Conservation (phyloP, 2,113 vertebrate species). For the Phyllopteryx taeniolatus region DNA sequence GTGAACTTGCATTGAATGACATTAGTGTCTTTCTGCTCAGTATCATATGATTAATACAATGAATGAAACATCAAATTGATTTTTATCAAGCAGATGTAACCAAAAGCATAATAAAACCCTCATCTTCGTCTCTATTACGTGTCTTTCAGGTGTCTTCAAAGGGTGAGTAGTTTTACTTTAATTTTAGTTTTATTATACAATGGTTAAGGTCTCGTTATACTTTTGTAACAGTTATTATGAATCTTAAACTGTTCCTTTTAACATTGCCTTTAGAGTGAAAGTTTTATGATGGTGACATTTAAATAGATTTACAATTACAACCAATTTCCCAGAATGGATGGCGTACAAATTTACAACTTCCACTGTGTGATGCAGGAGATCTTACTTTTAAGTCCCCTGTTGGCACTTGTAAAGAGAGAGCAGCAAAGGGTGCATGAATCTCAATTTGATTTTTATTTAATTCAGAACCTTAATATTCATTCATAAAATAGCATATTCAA, state of each 20-base stretch:
- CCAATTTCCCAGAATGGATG: neutral
- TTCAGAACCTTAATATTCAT: constrained; percentile 24
- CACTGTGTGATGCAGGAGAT: neutral
- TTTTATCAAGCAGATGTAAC: neutral
- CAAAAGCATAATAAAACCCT: neutral
- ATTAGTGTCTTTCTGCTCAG: neutral
- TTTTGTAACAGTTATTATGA: too few relatives aligned
- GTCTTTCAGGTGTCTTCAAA: neutral
- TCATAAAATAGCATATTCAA: constrained; percentile 16
- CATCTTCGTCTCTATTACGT: neutral
- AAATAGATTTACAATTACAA: neutral
- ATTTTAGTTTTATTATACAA: neutral
- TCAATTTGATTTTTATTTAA: constrained; percentile 34
- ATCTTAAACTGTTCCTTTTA: neutral
- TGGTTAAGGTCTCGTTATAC: neutral
- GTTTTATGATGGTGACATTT: neutral
- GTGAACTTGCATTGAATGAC: neutral
- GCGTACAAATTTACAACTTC: neutral
- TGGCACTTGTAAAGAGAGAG: neutral
- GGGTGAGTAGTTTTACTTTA: neutral
- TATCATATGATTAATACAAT: neutral
- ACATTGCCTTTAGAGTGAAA: neutral
- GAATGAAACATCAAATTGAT: neutral
- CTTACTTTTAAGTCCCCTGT: neutral
- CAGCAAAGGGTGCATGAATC: constrained; percentile 2